Base-by-base conservation (phyloP, 1,140 invertebrate genomes). In the Cotesia typhae region DNA sequence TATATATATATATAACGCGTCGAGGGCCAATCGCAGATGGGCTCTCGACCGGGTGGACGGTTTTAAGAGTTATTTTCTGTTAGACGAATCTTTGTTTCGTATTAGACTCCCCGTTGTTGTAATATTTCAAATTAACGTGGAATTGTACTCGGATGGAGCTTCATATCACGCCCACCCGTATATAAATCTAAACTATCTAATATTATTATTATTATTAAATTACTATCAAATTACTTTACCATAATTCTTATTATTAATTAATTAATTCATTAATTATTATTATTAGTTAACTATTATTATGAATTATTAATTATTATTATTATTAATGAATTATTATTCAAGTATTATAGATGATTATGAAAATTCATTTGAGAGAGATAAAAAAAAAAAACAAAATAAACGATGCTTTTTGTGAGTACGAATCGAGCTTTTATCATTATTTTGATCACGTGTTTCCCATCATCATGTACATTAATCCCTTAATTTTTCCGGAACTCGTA, bases 381-480 rank as follows among this genome's bases (percentile, higher is more conserved):
- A 77, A 73, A 75, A 70, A 70, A 17, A 28, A 28, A 28, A 28
- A 28, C 28, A 70, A 79, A 83, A 87, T 87, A 87, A 87, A 87
- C 77, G 81, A 86, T 86, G 85, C 84, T 87, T 86, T 47, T 86
- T 87, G 83, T 86, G 84, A 87, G 80, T 86, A 87, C 80, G 80
- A 85, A 79, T 76, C 77, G 65, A 74, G 75, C 78, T 73, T 80
- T 81, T 79, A 74, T 76, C 63, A 61, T 72, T 72, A 72, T 72
- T 72, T 67, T 47, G 64, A 63, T 72, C 65, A 67, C 70, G 52
- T 72, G 70, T 64, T 72, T 72, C 70, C 70, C 20, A 67, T 51
- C 52, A 51, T 36, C 4, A 72, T 72, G 41, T 47, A 47, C 41
- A 47, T 47, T 10, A 47, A 47, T 47, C 41, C 64, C 70, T 67